Evolutionary conservation across 2,888 invertebrate species (phyloP).

Genomic region (Noctua janthina): DNA sequence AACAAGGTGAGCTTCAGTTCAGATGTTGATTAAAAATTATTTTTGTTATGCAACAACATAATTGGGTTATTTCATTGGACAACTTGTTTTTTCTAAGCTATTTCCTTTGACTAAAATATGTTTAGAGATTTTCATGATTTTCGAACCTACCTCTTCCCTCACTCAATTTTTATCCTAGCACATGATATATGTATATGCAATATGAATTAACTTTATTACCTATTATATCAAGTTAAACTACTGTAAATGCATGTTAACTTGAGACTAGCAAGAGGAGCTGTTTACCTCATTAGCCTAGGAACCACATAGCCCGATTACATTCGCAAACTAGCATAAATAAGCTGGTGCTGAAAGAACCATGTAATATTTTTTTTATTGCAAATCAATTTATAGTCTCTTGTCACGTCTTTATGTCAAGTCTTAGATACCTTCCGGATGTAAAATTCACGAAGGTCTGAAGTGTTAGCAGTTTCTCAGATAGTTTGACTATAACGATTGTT

Average conservation of each 20-base stretch:
- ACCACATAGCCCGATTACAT: not conserved
- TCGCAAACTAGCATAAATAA: not conserved
- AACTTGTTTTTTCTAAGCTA: constrained; percentile 26
- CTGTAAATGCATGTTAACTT: constrained; percentile 9
- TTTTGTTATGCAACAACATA: not conserved
- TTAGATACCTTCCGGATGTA: not conserved
- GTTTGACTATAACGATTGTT: not conserved
- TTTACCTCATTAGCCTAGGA: not conserved
- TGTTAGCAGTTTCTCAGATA: not conserved
- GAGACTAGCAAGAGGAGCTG: not conserved
- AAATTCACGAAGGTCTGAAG: not conserved
- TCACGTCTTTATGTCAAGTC: too few relatives aligned
- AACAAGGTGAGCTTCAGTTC: not conserved
- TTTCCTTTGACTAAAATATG: constrained; percentile 27
- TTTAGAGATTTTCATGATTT: constrained; percentile 19
- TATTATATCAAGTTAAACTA: not conserved
- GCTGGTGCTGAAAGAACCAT: not conserved
- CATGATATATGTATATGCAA: not conserved
- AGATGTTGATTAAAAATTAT: not conserved
- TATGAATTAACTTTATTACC: not conserved
- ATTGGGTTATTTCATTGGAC: not conserved
- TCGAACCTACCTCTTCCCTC: not conserved
- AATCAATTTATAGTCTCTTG: not conserved
- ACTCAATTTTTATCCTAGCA: not conserved
- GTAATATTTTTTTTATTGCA: not conserved